These are phyloP conservation scores for Neofelis nebulosa DNA, from an alignment of 2,113 vertebrate genomes.

Conservation along the genomic window DNA sequence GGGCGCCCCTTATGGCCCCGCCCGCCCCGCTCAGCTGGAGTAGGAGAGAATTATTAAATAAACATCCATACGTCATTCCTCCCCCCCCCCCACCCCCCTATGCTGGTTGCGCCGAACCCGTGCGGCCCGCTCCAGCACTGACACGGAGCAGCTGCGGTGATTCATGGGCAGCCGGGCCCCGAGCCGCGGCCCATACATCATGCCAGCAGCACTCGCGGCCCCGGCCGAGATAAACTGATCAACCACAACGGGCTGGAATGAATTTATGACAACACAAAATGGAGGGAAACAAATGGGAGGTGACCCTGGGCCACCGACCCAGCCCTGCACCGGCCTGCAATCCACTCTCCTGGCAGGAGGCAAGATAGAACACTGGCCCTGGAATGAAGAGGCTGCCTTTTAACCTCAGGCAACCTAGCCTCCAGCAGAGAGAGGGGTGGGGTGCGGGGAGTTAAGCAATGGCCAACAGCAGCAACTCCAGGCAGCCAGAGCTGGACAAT, in stretches of 20 bases:
- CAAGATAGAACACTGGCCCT: slow-evolving; percentile 89
- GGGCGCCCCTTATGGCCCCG: slow-evolving; percentile 80
- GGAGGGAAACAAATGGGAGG: slow-evolving; percentile 93
- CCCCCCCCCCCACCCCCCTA: slow-evolving; percentile 86
- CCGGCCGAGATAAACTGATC: slow-evolving; percentile 89
- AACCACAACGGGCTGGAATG: slow-evolving; percentile 92
- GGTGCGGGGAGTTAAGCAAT: not conserved
- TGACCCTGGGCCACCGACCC: slow-evolving; percentile 90
- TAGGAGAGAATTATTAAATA: slow-evolving; percentile 95
- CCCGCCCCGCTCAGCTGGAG: slow-evolving; percentile 87
- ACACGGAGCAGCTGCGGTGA: slow-evolving; percentile 94
- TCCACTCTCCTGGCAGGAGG: slow-evolving; percentile 89
- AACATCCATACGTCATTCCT: slow-evolving; percentile 93
- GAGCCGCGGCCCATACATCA: slow-evolving; percentile 91
- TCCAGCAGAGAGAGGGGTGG: slow-evolving; percentile 63
- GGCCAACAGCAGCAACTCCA: slow-evolving; percentile 49
- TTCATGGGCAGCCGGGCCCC: slow-evolving; percentile 93
- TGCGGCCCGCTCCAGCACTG: slow-evolving; percentile 87
- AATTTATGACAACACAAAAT: slow-evolving; percentile 96
- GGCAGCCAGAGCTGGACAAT: not conserved
- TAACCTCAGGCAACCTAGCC: slow-evolving; percentile 81
- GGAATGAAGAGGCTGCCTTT: slow-evolving; percentile 89
- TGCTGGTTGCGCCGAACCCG: slow-evolving; percentile 84
- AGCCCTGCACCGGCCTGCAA: slow-evolving; percentile 87
- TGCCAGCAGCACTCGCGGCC: slow-evolving; percentile 89